Base-by-base conservation (phyloP, 2,113 vertebrate species). In the Athene noctua region DNA sequence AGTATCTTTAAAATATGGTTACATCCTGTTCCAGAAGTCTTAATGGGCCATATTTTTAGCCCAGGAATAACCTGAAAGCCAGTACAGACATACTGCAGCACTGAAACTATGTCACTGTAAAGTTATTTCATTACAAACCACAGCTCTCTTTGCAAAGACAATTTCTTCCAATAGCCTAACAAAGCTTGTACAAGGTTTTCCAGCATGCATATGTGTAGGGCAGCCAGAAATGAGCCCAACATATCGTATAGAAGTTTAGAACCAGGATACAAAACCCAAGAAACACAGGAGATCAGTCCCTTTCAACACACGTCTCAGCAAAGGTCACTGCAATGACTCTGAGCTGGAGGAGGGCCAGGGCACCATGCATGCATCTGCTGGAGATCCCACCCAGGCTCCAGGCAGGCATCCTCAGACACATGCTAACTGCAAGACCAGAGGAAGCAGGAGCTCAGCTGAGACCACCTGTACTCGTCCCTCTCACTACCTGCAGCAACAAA, bases 31-130 rank as follows among this genome's bases (percentile, higher is more conserved):
- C 70, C 70, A 85, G 57, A 72, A 92, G 70, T 72, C 86, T 92
- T 95, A 95, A 96, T 70, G 54, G 80, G 54, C 29, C 42, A 1
- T 82, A 96, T 90, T 91, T 95, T 95, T 77, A 95, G 84, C 49
- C 61, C 66, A 62, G n/a, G 52, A 96, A 84, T 25, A 92, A 88
- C 80, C 68, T 59, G 55, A 68, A 96, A 96, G 92, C 25, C 61
- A 89, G 72, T 26, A 71, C 27, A 81, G 85, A 93, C 68, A 74
- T 12, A 83, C 34, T 46, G 46, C 85, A 47, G 67, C 67, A 73
- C 78, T 74, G 81, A 89, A 95, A 88, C 57, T 18, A 62, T 62
- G 52, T 74, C 80, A 88, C 67, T 79, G 51, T 61, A 74, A 92
- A 90, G 88, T 61, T 80, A 80, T 66, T 90, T 80, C 88, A 62